Percentiles rank a stretch among this genome's conserved stretches.
These are phyloP conservation scores for Erythrocercus mccallii DNA, from an alignment of 2,113 vertebrate species.

Conservation along the genomic window DNA sequence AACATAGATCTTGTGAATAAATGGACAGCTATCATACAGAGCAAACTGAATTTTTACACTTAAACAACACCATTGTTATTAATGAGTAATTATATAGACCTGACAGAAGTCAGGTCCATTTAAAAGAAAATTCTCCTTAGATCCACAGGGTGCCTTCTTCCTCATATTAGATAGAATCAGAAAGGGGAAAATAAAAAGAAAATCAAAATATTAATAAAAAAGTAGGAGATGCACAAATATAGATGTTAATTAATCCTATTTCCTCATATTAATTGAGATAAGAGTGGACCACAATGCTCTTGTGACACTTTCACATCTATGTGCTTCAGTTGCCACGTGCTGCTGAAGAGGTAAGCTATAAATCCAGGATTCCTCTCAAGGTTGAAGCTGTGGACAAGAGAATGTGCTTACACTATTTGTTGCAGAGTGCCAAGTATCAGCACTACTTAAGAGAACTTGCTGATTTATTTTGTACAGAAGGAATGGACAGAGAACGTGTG, in stretches of 20 bases:
- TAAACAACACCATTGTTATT: neutral
- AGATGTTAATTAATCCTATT: neutral
- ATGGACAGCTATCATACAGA: neutral
- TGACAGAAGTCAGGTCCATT: neutral
- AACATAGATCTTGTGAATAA: neutral
- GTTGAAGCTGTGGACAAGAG: neutral
- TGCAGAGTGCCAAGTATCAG: neutral
- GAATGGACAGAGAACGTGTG: neutral
- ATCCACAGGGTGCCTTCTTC: neutral
- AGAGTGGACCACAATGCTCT: neutral
- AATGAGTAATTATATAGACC: neutral
- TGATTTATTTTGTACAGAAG: neutral
- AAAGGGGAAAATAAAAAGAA: accelerated
- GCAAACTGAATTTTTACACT: neutral
- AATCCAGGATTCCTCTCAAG: neutral
- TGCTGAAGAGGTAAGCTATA: neutral
- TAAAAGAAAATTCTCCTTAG: neutral
- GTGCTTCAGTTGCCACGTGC: neutral
- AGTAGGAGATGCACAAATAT: neutral
- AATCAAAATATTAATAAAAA: neutral
- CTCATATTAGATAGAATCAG: neutral
- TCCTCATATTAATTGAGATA: neutral
- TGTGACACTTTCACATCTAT: neutral
- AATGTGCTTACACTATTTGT: neutral
- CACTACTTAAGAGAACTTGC: neutral